These are phyloP conservation scores for Rhinoraja longicauda DNA, from an alignment of 2,797 vertebrate genomes.

Conservation along the genomic window DNA sequence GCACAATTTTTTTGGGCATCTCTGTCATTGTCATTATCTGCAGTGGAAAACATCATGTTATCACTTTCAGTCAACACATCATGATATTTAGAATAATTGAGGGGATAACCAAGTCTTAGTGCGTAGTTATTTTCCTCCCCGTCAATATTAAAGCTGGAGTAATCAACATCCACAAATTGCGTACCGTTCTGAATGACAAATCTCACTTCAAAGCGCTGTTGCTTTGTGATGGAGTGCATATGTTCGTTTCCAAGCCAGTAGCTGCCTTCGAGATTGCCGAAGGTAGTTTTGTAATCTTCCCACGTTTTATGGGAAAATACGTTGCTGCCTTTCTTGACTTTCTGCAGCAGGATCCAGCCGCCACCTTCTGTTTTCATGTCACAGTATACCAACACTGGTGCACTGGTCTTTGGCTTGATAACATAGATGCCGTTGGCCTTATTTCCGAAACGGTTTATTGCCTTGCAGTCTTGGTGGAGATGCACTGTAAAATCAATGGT, in stretches of 20 bases:
- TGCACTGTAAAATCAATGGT: neutral
- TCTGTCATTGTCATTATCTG: neutral
- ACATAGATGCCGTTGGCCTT: constrained; percentile 42
- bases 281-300: constrained; percentile 37
- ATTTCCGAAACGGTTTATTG: neutral
- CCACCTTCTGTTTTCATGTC: constrained; percentile 38
- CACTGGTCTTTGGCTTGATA: constrained; percentile 17
- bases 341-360: constrained; percentile 42
- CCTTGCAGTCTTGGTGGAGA: constrained; percentile 41
- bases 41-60: constrained; percentile 39
- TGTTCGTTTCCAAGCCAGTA: constrained; percentile 44
- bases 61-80: constrained; percentile 36
- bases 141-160: neutral
- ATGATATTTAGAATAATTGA: neutral
- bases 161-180: constrained; percentile 33
- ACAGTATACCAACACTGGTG: constrained; percentile 39
- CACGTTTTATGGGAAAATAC: fast-evolving
- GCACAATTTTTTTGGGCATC: neutral
- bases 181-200: neutral
- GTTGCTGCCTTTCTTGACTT: neutral
- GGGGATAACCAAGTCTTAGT: constrained; percentile 38
- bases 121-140: neutral
- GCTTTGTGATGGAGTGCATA: constrained; percentile 38
- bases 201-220: constrained; percentile 37
- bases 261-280: constrained; percentile 37